Evolutionary conservation across 2,797 vertebrate species (phyloP), one percentile per base, ranked within the genome.

Genomic region (Melanogrammus aeglefinus): DNA sequence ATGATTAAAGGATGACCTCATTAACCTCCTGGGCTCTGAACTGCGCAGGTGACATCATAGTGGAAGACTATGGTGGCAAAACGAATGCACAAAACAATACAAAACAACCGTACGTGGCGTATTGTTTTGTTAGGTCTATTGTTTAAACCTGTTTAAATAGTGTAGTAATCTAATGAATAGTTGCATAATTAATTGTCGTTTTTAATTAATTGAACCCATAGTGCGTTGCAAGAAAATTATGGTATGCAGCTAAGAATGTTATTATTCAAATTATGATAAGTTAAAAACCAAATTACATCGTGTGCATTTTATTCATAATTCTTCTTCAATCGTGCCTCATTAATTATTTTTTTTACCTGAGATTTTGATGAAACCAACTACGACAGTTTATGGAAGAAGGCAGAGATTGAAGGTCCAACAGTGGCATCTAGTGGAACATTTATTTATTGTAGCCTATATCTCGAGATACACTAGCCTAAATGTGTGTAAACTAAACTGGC

Each of bases 381-480:
- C 5, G 18, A 21, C 47, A 57, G 47, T 57, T 21, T 57, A 57
- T 6, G 47, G 66, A 13, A 66, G 63, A 24, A 5, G 63, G 63
- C 18, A 66, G 4, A 41, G 57, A 79, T 77, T 75, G 31, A 6
- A 83, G 76, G 72, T 73, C 57, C 83, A 86, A 83, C 73, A 86
- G 86, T 12, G 91, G 81, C 88, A 85, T 89, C 93, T 85, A 87
- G 89, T 92, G 93, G 83, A 2, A 78, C 57, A 7, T 74, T 41
- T 31, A 1, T 33, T 31, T 33, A 3, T 33, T 71, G 27, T 71
- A n/a, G n/a, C n/a, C n/a, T n/a, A 70, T 29, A 70, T 70, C 16
- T 18, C 47, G 47, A 2, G 47, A 57, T 57, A 57, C 1, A 57
- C 3, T 5, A 57, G 47, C 47, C 16, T 21, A 51, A 18, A 51